phyloP scores from a whole-genome alignment of 2,797 vertebrate species.

The Clarias platycephalus region DNA sequence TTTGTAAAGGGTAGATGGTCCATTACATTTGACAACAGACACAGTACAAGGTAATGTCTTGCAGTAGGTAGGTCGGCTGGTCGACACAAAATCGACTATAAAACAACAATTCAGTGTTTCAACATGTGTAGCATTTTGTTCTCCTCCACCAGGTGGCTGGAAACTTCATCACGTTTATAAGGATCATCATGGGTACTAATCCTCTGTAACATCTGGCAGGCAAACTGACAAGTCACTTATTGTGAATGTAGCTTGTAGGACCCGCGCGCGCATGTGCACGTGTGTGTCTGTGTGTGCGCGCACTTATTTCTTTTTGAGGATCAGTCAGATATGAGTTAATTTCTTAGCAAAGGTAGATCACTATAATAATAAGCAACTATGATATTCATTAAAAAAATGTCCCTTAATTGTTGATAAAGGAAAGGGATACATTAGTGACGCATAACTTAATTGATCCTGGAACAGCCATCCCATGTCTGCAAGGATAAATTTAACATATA shows the following conservation, averaged over 20 bases:
- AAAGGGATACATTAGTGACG: background rate
- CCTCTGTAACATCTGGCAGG: slow-evolving; percentile 31
- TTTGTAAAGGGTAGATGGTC: background rate
- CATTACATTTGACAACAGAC: background rate
- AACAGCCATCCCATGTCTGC: background rate
- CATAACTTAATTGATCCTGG: background rate
- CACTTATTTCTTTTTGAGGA: background rate
- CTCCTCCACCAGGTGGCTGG: slow-evolving; percentile 43
- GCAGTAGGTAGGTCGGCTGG: background rate
- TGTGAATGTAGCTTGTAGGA: slow-evolving; percentile 8
- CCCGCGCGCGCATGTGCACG: slow-evolving; percentile 2
- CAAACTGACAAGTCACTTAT: slow-evolving; percentile 28
- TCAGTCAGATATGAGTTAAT: background rate
- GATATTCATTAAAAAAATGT: background rate
- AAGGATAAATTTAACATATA: too few species aligned
- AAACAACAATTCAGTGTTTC: slow-evolving; percentile 14
- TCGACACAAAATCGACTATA: background rate
- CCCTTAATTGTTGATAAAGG: background rate
- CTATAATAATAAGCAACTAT: background rate
- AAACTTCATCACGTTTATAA: slow-evolving; percentile 18
- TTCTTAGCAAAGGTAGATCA: background rate
- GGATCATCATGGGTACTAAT: slow-evolving; percentile 9
- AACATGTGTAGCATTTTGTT: slow-evolving; percentile 23
- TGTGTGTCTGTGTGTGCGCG: slow-evolving; percentile 4
- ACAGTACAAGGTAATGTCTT: slow-evolving; percentile 15